A percentile compares a stretch with the other conserved stretches of the same genome.
Evolutionary conservation across 1,140 invertebrate species (phyloP).

Genomic region (Drosophila cardini): DNA sequence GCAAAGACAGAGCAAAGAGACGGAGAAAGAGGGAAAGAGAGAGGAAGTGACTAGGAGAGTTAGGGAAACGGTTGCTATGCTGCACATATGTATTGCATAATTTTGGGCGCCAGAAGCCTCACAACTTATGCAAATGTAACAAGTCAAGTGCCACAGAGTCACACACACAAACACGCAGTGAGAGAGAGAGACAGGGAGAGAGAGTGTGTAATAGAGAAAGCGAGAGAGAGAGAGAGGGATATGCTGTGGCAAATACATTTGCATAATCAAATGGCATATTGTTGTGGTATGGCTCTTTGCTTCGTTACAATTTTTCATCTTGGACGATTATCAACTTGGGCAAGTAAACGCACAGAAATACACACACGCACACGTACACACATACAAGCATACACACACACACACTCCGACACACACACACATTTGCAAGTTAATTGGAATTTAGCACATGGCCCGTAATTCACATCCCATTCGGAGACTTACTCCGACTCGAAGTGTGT

Average conservation of each 20-base stretch:
- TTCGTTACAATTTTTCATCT: conserved; percentile 49
- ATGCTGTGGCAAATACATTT: conserved; percentile 41
- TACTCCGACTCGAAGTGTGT: conserved; percentile 4
- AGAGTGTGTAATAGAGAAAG: not conserved
- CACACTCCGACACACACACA: conserved; percentile 13
- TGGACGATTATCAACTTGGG: conserved; percentile 64
- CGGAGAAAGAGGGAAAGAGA: not conserved
- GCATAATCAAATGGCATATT: conserved; percentile 80
- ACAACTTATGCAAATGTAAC: conserved; percentile 77
- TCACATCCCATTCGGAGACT: conserved; percentile 34
- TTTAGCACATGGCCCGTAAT: conserved; percentile 68
- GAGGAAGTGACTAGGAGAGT: not conserved
- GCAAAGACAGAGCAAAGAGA: not conserved
- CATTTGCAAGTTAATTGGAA: conserved; percentile 70
- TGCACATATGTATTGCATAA: conserved; percentile 72
- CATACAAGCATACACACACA: conserved; percentile 18
- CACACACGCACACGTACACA: conserved; percentile 6
- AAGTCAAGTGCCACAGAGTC: conserved; percentile 61
- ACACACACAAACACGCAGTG: conserved; percentile 31
- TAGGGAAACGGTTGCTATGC: conserved; percentile 12
- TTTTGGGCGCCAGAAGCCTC: conserved; percentile 50
- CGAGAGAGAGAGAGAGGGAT: conserved; percentile 1
- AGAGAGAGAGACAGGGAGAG: conserved; percentile 2
- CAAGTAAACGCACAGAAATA: conserved; percentile 35
- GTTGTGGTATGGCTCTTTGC: conserved; percentile 28